These are phyloP conservation scores for Anguilla anguilla DNA, from an alignment of 2,797 vertebrate genomes.

Conservation along the genomic window DNA sequence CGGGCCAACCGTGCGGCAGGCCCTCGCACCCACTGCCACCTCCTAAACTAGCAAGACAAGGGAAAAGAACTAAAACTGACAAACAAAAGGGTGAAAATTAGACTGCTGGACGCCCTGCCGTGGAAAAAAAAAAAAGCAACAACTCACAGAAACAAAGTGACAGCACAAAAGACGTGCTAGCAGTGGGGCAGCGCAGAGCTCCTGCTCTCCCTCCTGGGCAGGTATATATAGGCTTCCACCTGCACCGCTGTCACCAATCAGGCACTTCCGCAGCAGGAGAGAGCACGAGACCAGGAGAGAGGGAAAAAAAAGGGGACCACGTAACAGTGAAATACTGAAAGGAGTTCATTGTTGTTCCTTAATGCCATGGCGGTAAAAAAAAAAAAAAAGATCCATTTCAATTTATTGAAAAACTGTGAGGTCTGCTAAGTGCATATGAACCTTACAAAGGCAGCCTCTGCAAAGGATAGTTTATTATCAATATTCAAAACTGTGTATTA, in stretches of 20 bases:
- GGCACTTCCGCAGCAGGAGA: background rate
- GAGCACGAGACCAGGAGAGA: background rate
- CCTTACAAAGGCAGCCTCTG: background rate
- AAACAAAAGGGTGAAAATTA: background rate
- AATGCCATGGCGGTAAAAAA: background rate
- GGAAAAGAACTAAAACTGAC: background rate
- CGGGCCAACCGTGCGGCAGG: background rate
- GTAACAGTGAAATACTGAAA: background rate
- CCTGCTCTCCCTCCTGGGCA: background rate
- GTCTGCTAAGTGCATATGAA: background rate
- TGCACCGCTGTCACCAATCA: background rate
- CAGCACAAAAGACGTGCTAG: background rate
- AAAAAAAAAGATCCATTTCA: background rate
- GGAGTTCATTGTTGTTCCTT: background rate
- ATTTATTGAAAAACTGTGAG: background rate
- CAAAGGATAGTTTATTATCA: background rate
- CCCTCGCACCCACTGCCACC: background rate
- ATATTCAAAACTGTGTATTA: background rate
- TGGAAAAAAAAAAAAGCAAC: background rate
- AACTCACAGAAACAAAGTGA: background rate
- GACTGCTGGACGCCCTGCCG: background rate
- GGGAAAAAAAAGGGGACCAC: background rate
- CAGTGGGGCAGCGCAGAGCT: background rate
- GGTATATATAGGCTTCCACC: background rate
- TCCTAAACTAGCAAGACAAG: background rate